A percentile compares a stretch with the other conserved stretches of the same genome.
Evolutionary conservation across 1,140 invertebrate genomes (phyloP).

Genomic region (Lepidurus apus): DNA sequence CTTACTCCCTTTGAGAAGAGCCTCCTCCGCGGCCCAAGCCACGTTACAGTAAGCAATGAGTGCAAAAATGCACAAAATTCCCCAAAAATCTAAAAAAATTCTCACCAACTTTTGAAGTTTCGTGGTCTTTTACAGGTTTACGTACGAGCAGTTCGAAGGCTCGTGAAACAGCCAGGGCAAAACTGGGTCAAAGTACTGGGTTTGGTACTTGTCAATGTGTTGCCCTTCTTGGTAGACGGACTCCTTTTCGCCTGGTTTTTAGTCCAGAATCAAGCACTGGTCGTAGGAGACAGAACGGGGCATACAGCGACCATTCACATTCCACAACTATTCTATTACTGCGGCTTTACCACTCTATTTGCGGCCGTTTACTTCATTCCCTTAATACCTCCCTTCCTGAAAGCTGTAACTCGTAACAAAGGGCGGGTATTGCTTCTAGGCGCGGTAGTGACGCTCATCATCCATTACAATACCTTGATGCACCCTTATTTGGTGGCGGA

Average conservation of each 20-base stretch:
- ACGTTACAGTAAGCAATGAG: conserved; percentile 23
- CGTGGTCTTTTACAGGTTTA: conserved; percentile 23
- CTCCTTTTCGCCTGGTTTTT: conserved; percentile 68
- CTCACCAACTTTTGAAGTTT: no score
- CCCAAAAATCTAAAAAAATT: no score
- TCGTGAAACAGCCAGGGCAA: conserved; percentile 31
- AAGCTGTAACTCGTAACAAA: conserved; percentile 36
- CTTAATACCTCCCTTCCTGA: conserved; percentile 48
- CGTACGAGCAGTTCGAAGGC: conserved; percentile 28
- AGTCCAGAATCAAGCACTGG: conserved; percentile 72
- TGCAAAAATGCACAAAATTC: no score
- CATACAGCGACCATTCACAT: conserved; percentile 76
- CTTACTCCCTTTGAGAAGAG: conserved; percentile 32
- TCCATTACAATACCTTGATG: conserved; percentile 71
- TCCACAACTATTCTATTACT: conserved; percentile 86
- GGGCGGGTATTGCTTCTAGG: conserved; percentile 36
- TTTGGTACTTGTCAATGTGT: not conserved
- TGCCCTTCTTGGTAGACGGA: conserved; percentile 54
- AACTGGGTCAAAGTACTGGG: conserved; percentile 24
- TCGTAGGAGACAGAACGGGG: conserved; percentile 82
- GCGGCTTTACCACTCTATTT: conserved; percentile 62
- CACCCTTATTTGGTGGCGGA: conserved; percentile 93
- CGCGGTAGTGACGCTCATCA: conserved; percentile 44
- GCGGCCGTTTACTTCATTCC: conserved; percentile 48
- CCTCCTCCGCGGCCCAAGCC: conserved; percentile 16